These are phyloP conservation scores for Aplidium turbinatum DNA, from an alignment of 23 tunicate species.

Conservation along the genomic window DNA sequence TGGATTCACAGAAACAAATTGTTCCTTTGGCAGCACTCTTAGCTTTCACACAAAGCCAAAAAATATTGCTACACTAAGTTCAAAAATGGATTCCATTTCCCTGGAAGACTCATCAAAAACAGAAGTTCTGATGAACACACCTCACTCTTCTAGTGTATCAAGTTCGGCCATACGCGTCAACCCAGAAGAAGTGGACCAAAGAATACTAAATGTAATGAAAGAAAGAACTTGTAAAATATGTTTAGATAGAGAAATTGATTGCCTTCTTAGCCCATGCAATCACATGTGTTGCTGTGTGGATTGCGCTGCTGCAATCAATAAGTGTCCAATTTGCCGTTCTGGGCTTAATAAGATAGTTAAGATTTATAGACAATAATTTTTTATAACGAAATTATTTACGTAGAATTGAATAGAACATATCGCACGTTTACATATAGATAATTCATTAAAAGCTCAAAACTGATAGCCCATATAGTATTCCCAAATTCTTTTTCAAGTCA, in stretches of 20 bases:
- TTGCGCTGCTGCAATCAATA: slow-evolving; percentile 49
- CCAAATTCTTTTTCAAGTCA: no score
- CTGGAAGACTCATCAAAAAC: not conserved
- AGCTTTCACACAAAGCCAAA: no score
- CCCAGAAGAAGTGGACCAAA: not conserved
- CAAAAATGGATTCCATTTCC: not conserved
- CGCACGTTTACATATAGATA: no score
- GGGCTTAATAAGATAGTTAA: slow-evolving; percentile 55
- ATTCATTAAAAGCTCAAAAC: no score
- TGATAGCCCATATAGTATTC: no score
- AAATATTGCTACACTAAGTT: not conserved
- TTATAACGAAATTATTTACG: no score
- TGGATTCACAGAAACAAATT: no score
- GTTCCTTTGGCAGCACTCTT: no score
- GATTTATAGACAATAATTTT: slow-evolving; percentile 22
- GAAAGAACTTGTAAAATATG: slow-evolving; percentile 76
- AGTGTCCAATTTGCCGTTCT: slow-evolving; percentile 78
- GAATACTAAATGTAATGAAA: slow-evolving; percentile 19
- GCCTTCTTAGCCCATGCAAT: slow-evolving; percentile 66
- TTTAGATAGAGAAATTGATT: slow-evolving; percentile 40
- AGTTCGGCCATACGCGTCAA: slow-evolving; percentile 12
- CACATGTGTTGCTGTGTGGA: slow-evolving; percentile 71
- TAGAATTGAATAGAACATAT: no score
- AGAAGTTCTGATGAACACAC: not conserved
- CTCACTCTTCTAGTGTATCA: not conserved